Evolutionary conservation across 2,113 vertebrate genomes (phyloP).

Genomic region (Limanda limanda): DNA sequence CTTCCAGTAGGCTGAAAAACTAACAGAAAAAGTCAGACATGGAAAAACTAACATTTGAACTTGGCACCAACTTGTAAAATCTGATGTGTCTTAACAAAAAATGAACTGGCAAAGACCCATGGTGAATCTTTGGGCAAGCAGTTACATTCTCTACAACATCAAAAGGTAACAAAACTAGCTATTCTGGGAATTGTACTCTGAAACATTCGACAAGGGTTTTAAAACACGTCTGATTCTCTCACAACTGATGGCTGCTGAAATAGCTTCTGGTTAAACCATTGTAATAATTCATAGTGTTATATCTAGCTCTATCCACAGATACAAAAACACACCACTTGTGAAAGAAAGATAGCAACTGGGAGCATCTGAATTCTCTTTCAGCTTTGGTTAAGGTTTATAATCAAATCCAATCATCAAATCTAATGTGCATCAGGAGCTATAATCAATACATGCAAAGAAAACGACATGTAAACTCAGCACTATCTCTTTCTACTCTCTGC

Average conservation of each 20-base stretch:
- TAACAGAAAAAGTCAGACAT: slow-evolving; percentile 4
- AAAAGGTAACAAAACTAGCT: not conserved
- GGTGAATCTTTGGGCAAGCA: not conserved
- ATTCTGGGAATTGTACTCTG: too few relatives aligned
- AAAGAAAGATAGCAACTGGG: not conserved
- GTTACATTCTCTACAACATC: not conserved
- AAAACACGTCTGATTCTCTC: not conserved
- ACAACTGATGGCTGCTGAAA: not conserved
- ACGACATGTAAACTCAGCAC: slow-evolving; percentile 3
- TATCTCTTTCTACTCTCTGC: slow-evolving; percentile 8
- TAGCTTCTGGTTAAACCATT: slow-evolving; percentile 14
- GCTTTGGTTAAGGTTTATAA: not conserved
- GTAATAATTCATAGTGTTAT: not conserved
- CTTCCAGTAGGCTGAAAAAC: not conserved
- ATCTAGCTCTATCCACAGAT: not conserved
- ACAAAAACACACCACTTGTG: not conserved
- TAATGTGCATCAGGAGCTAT: slow-evolving; percentile 5
- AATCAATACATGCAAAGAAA: slow-evolving; percentile 4
- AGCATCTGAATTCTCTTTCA: not conserved
- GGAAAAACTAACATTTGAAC: slow-evolving; percentile 59
- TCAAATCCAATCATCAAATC: too few relatives aligned
- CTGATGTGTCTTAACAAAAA: slow-evolving; percentile 12
- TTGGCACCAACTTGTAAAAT: slow-evolving; percentile 39
- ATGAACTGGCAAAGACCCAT: not conserved
- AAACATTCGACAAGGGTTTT: not conserved